Evolutionary conservation across 1,140 invertebrate genomes (phyloP).

Genomic region (Calephelis nemesis): DNA sequence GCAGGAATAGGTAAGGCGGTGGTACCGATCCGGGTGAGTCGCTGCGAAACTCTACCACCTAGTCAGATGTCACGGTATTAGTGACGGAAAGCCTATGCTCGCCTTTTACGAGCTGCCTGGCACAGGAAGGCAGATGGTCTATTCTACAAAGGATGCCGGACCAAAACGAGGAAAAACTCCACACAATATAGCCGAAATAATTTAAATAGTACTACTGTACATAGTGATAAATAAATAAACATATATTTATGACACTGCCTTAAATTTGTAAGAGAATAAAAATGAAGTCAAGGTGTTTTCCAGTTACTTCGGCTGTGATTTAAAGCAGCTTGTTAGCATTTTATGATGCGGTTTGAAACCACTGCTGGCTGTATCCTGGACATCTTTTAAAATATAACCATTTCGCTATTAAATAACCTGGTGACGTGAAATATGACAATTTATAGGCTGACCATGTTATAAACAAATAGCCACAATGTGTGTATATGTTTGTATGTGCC

Average conservation of each 20-base stretch:
- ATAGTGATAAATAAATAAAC: background rate
- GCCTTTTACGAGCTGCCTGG: no score
- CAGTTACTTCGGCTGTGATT: background rate
- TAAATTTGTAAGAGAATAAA: constrained; percentile 8
- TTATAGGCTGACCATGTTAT: background rate
- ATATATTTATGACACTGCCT: background rate
- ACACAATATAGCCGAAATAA: no score
- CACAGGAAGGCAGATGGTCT: no score
- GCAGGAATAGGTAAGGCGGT: no score
- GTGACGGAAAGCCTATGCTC: no score
- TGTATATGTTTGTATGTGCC: no score
- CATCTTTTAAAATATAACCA: constrained; percentile 3
- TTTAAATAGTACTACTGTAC: background rate
- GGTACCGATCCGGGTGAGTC: no score
- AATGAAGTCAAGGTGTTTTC: constrained; percentile 5
- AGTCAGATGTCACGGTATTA: no score
- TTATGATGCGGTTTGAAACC: constrained; percentile 2
- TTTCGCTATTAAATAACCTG: background rate
- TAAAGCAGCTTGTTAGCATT: constrained; percentile 8
- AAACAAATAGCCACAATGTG: background rate
- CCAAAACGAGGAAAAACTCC: no score
- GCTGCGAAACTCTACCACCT: no score
- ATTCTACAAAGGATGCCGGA: no score
- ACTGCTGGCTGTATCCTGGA: background rate
- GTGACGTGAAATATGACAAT: background rate